Percentiles rank a stretch among this genome's conserved stretches.
Conservation (phyloP, 2,888 invertebrate genomes). For the Drosophila putrida region DNA sequence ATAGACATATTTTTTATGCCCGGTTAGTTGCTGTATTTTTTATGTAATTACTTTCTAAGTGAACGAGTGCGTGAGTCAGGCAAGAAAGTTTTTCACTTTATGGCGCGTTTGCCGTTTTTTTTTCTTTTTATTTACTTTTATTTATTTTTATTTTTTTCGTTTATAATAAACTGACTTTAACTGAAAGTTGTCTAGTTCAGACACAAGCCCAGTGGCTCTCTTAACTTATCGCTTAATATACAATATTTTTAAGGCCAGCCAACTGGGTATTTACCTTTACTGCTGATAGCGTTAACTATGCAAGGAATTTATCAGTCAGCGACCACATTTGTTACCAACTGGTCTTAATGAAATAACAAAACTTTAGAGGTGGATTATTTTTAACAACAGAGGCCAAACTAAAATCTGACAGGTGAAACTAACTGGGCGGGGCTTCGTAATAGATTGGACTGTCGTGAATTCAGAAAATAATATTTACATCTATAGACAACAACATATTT, state of each 20-base stretch:
- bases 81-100: conserved; percentile 75
- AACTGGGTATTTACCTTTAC: conserved; percentile 19
- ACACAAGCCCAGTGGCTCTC: conserved; percentile 21
- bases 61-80: conserved; percentile 67
- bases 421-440: conserved; percentile 11
- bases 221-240: conserved; percentile 65
- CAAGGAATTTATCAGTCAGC: conserved; percentile 64
- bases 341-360: conserved; percentile 12
- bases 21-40: conserved; percentile 54
- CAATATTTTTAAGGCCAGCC: conserved; percentile 40
- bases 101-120: conserved; percentile 36
- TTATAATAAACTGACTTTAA: conserved; percentile 29
- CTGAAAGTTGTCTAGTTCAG: conserved; percentile 52
- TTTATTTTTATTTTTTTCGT: conserved; percentile 10
- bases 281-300: conserved; percentile 52
- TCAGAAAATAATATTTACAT: too few species aligned
- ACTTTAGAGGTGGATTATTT: conserved; percentile 26
- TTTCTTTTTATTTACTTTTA: conserved; percentile 22
- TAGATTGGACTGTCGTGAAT: conserved; percentile 20
- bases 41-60: conserved; percentile 76
- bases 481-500: too few species aligned
- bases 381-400: conserved; percentile 19
- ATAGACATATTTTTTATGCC: conserved; percentile 30
- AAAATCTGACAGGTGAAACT: conserved; percentile 20
- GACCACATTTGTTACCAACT: conserved; percentile 48